A percentile compares a stretch with the other conserved stretches of the same genome.
These are phyloP conservation scores for Drosophila anomalata DNA, from an alignment of 2,888 invertebrate species.

Conservation along the genomic window DNA sequence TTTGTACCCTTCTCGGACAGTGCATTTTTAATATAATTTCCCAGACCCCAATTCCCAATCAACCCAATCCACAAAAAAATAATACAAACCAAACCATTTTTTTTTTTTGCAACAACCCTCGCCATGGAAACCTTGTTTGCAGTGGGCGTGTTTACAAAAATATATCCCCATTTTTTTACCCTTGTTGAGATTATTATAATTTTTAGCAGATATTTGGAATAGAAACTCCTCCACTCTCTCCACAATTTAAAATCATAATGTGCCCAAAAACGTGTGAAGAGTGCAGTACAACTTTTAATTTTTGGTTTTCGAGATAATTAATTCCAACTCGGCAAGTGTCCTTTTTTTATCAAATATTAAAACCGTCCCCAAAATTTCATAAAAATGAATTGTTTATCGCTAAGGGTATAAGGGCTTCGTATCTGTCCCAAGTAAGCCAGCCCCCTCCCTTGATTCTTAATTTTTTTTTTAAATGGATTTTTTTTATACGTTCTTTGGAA, in stretches of 20 bases:
- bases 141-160: conserved; percentile 61
- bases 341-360: conserved; percentile 1
- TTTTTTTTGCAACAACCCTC: background rate
- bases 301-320: conserved; percentile 8
- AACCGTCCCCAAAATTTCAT: background rate
- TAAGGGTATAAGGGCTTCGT: background rate
- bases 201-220: conserved; percentile 1
- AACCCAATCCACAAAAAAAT: conserved; percentile 45
- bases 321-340: background rate
- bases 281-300: conserved; percentile 5
- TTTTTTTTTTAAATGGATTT: conserved; percentile 38
- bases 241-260: background rate
- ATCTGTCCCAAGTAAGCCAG: background rate
- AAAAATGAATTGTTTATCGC: background rate
- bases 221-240: background rate
- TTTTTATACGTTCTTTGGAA: conserved; percentile 28
- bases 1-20: conserved; percentile 82
- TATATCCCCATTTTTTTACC: conserved; percentile 39
- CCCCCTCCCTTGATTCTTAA: background rate
- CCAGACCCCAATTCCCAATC: conserved; percentile 40
- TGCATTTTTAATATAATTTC: conserved; percentile 82
- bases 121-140: conserved; percentile 58
- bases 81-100: background rate
- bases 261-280: background rate
- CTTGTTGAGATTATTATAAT: conserved; percentile 9